Percentiles rank a stretch among this genome's conserved stretches.
These are phyloP conservation scores for Oithona nana DNA, from an alignment of 2,888 invertebrate genomes.

Conservation along the genomic window DNA sequence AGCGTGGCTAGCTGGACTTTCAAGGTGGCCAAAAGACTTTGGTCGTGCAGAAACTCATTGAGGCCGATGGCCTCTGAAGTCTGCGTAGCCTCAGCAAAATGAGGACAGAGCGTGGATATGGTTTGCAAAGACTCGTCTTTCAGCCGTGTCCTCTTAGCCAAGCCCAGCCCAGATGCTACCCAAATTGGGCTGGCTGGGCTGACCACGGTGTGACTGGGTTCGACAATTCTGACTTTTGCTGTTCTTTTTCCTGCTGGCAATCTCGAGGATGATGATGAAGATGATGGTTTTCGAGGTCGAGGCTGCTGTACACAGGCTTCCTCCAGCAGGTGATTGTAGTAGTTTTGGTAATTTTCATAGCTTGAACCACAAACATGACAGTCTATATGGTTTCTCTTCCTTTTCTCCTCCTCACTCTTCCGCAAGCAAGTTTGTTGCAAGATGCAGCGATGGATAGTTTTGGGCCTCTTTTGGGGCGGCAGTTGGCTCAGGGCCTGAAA, in stretches of 20 bases:
- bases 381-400: background rate
- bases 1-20: background rate
- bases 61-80: background rate
- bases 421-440: background rate
- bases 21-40: background rate
- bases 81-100: background rate
- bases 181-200: background rate
- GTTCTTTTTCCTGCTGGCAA: too few relatives aligned
- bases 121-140: background rate
- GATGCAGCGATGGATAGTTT: conserved; percentile 2
- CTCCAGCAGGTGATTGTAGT: background rate
- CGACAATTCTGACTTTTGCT: background rate
- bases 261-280: too few relatives aligned
- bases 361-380: background rate
- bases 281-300: background rate
- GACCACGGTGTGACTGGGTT: background rate
- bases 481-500: background rate
- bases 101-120: background rate
- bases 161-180: background rate
- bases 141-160: background rate
- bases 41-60: background rate
- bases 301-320: background rate
- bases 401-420: background rate
- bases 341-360: background rate
- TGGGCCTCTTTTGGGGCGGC: background rate